Percentiles rank a stretch among this genome's conserved stretches.
phyloP scores from a whole-genome alignment of 1,140 invertebrate genomes.

The Centruroides vittatus region DNA sequence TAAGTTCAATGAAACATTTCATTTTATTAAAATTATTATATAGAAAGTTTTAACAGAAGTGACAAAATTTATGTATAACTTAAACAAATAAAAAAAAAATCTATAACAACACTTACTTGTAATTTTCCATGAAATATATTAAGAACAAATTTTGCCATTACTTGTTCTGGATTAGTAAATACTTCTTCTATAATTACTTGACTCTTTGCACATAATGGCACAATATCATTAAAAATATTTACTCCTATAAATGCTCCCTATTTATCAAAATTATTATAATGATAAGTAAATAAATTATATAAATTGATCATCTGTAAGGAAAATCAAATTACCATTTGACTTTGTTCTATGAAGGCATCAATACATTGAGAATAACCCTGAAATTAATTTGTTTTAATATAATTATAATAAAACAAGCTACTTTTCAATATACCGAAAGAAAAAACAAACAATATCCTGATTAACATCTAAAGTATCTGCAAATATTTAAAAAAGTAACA shows the following conservation, averaged over 20 bases:
- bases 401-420: too few species aligned
- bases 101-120: constrained; percentile 34
- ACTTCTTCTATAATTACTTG: constrained; percentile 79
- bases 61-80: too few species aligned
- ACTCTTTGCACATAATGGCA: constrained; percentile 79
- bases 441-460: too few species aligned
- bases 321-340: constrained; percentile 55
- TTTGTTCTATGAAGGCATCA: constrained; percentile 93
- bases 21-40: too few species aligned
- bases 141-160: constrained; percentile 94
- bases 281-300: neutral
- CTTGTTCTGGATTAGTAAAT: constrained; percentile 90
- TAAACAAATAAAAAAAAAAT: too few species aligned
- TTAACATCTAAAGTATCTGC: too few species aligned
- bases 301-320: too few species aligned
- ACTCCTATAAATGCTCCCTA: constrained; percentile 54
- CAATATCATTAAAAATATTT: constrained; percentile 81
- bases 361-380: constrained; percentile 85
- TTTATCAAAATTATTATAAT: constrained; percentile 22
- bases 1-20: too few species aligned
- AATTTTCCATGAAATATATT: constrained; percentile 91
- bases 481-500: too few species aligned
- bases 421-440: neutral
- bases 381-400: constrained; percentile 13
- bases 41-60: too few species aligned